phyloP scores from a whole-genome alignment of 37 sponge, comb jelly and placozoan genomes.

The Beroe ovata region DNA sequence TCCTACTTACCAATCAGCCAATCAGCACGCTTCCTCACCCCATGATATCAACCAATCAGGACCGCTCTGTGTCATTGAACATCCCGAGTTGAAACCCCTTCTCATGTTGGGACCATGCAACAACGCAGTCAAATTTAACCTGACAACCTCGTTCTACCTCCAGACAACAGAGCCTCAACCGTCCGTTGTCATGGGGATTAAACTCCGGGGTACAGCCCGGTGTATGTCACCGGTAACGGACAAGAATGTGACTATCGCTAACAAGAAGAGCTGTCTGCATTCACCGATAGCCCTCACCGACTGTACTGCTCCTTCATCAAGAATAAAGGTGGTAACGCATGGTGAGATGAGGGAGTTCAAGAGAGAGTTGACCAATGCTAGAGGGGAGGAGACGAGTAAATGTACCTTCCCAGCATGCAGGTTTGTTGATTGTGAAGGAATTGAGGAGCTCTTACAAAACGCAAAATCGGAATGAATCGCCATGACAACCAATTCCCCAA shows the following conservation, averaged over 20 bases:
- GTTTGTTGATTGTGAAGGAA: too few species aligned
- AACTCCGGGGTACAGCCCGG: background rate
- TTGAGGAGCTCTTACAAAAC: too few species aligned
- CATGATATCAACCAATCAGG: background rate
- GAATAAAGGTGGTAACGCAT: background rate
- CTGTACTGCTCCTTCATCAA: background rate
- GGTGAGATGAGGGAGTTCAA: background rate
- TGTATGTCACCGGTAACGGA: background rate
- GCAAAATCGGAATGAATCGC: too few species aligned
- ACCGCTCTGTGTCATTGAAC: background rate
- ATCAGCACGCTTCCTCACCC: background rate
- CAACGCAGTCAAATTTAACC: background rate
- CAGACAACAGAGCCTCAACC: background rate
- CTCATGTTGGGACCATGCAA: background rate
- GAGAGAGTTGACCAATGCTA: background rate
- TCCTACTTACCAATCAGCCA: too few species aligned
- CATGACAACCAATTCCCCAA: too few species aligned
- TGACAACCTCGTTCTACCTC: background rate
- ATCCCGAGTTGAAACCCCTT: background rate
- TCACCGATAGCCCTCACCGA: background rate
- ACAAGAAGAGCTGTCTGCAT: background rate
- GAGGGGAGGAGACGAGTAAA: background rate
- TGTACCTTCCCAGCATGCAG: conserved; percentile 1
- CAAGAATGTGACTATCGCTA: background rate
- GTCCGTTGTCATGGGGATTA: background rate